These are phyloP conservation scores for Diarsia rubi DNA, from an alignment of 2,888 invertebrate genomes.

Conservation along the genomic window DNA sequence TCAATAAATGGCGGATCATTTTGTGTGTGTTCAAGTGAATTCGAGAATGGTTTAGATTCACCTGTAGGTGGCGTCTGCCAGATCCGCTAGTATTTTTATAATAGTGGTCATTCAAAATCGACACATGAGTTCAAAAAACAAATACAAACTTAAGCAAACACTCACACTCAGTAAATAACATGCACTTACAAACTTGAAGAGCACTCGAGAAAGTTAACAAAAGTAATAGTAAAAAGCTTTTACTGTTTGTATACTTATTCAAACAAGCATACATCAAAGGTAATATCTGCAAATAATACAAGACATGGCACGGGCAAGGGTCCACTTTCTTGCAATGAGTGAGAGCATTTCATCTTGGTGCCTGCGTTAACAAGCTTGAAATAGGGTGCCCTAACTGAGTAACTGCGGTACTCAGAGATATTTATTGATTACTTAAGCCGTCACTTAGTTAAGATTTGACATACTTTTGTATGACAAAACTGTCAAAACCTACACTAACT, in stretches of 20 bases:
- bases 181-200: slow-evolving; percentile 22
- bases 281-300: slow-evolving; percentile 16
- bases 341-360: not conserved
- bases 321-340: slow-evolving; percentile 33
- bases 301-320: slow-evolving; percentile 5
- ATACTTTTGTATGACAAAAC: too few species aligned
- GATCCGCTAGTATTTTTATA: too few species aligned
- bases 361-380: not conserved
- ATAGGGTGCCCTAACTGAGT: too few species aligned
- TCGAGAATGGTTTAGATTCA: too few species aligned
- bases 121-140: not conserved
- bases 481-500: too few species aligned
- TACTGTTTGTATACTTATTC: not conserved
- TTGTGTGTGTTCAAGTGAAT: too few species aligned
- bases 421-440: too few species aligned
- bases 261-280: not conserved
- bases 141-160: not conserved
- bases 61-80: too few species aligned
- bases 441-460: too few species aligned
- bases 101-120: not conserved
- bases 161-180: not conserved
- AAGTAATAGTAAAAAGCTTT: slow-evolving; percentile 28
- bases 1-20: too few species aligned
- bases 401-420: too few species aligned
- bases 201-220: slow-evolving; percentile 10